Evolutionary conservation across 2,113 vertebrate genomes (phyloP).

Genomic region (Dryoscopus gambensis): DNA sequence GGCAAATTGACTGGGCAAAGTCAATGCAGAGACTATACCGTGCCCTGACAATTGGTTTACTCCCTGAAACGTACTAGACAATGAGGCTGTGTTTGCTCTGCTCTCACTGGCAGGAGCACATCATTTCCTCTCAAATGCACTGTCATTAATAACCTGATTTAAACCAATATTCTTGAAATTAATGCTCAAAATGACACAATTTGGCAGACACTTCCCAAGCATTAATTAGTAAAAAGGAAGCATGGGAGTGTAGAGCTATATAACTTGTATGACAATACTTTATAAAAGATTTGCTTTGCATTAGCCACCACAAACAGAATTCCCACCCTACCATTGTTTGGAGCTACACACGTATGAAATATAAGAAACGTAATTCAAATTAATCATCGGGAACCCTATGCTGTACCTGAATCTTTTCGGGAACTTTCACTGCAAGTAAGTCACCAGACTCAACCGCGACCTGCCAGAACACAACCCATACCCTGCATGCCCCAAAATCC

Average conservation of each 20-base stretch:
- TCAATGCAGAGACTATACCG: not conserved
- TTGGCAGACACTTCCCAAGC: not conserved
- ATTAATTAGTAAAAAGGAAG: not conserved
- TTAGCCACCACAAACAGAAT: not conserved
- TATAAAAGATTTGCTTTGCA: not conserved
- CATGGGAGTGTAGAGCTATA: not conserved
- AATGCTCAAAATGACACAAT: not conserved
- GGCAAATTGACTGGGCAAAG: not conserved
- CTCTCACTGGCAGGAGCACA: not conserved
- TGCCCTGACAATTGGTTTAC: not conserved
- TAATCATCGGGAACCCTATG: not conserved
- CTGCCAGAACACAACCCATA: not conserved
- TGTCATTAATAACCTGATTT: not conserved
- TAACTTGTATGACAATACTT: not conserved
- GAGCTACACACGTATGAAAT: not conserved
- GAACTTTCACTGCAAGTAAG: not conserved
- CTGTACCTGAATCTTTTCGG: not conserved
- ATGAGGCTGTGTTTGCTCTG: not conserved
- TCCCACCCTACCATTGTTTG: not conserved
- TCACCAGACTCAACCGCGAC: not conserved
- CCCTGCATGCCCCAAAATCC: not conserved
- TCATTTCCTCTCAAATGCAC: not conserved
- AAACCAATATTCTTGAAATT: not conserved
- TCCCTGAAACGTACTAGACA: not conserved
- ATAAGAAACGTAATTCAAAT: not conserved